phyloP scores from a whole-genome alignment of 2,797 vertebrate species.

The Poecilia picta region DNA sequence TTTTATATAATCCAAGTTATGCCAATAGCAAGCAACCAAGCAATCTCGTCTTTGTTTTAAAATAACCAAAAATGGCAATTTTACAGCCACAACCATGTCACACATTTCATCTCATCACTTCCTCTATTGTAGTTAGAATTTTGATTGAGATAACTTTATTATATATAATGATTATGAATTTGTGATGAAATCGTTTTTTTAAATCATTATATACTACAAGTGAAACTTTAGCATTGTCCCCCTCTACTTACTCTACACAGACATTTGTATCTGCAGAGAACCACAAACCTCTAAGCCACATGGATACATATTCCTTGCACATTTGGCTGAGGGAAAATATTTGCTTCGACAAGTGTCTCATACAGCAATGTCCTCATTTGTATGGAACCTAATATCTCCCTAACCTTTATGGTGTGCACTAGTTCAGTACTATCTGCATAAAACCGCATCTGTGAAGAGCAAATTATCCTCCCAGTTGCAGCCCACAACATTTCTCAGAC shows the following conservation, averaged over 20 bases:
- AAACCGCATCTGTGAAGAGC: conserved; percentile 67
- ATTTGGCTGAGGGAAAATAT: conserved; percentile 57
- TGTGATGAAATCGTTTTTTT: background rate
- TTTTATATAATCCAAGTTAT: background rate
- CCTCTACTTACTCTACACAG: conserved; percentile 18
- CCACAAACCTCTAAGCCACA: conserved; percentile 25
- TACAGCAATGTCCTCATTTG: conserved; percentile 61
- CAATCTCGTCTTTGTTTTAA: background rate
- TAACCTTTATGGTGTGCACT: conserved; percentile 62
- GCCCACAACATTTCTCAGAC: conserved; percentile 31
- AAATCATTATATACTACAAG: background rate
- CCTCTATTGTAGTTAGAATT: background rate
- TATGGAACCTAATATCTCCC: conserved; percentile 68
- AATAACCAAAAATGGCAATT: background rate
- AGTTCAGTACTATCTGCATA: conserved; percentile 71
- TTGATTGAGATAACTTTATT: background rate
- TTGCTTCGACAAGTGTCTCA: conserved; percentile 60
- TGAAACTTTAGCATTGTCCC: conserved; percentile 7
- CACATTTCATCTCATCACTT: background rate
- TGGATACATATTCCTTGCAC: conserved; percentile 9
- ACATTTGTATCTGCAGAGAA: conserved; percentile 23
- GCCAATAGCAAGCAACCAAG: too few species aligned
- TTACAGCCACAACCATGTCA: background rate
- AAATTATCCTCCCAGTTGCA: conserved; percentile 68
- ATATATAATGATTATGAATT: background rate